Percentiles rank a stretch among this genome's conserved stretches.
Evolutionary conservation across 1,140 invertebrate species (phyloP).

Genomic region (Hypsibius dujardini): DNA sequence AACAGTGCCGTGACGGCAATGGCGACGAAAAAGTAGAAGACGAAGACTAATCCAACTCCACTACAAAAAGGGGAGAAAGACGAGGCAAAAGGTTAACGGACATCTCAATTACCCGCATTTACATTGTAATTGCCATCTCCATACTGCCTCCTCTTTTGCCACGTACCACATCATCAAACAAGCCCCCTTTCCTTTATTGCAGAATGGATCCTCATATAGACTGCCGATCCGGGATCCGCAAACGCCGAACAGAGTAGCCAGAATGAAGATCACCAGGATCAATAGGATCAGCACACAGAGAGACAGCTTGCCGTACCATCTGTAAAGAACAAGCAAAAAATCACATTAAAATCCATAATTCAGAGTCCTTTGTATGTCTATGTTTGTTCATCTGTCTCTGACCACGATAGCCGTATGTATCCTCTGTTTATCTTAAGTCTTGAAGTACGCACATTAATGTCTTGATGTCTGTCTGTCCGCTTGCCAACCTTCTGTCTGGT

Average conservation of each 20-base stretch:
- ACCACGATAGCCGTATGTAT: no score
- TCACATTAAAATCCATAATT: no score
- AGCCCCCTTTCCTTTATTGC: slow-evolving; percentile 4
- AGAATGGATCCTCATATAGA: slow-evolving; percentile 2
- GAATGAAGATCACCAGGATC: slow-evolving; percentile 3
- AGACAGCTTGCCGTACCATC: background rate
- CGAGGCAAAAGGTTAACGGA: slow-evolving; percentile 6
- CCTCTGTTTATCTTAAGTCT: no score
- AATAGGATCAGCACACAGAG: background rate
- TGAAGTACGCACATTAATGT: background rate
- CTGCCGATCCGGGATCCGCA: background rate
- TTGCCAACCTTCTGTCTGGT: background rate
- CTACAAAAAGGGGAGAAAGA: background rate
- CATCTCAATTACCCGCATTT: background rate
- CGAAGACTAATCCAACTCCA: background rate
- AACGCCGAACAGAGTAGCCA: background rate
- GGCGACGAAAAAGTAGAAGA: background rate
- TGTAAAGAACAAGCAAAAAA: background rate
- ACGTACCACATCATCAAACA: slow-evolving; percentile 15
- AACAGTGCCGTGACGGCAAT: background rate
- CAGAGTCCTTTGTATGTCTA: no score
- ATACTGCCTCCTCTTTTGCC: background rate
- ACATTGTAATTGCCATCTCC: background rate
- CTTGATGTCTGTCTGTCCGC: background rate
- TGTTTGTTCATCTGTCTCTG: no score